Conservation (phyloP, 2,888 invertebrate genomes). For the Cenopis cana region DNA sequence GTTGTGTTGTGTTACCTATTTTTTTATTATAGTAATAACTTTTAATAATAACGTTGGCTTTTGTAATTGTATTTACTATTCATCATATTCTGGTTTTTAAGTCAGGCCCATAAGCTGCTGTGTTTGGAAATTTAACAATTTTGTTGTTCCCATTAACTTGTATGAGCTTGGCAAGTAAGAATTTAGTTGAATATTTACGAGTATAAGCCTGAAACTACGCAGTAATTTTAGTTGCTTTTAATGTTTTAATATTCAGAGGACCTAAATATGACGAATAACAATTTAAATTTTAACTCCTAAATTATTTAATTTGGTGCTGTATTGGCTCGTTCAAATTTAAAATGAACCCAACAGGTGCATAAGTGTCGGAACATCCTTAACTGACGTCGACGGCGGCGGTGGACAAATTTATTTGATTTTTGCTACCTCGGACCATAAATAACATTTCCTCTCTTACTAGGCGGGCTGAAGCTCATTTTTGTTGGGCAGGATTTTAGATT, state of each 20-base stretch:
- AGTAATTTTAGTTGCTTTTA: too few relatives aligned
- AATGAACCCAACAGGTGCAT: neutral
- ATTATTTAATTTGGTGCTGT: neutral
- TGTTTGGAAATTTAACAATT: slow-evolving; percentile 14
- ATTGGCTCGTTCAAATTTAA: too few relatives aligned
- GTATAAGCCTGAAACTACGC: neutral
- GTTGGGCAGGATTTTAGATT: too few relatives aligned
- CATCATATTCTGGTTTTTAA: neutral
- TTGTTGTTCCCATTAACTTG: slow-evolving; percentile 17
- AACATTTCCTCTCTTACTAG: neutral
- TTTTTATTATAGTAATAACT: too few relatives aligned
- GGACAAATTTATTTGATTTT: neutral
- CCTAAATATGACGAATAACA: neutral
- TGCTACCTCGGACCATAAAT: neutral
- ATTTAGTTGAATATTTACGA: neutral
- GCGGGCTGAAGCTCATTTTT: too few relatives aligned
- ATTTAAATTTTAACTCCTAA: neutral
- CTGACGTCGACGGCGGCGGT: neutral
- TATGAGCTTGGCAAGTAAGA: neutral
- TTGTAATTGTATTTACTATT: slow-evolving; percentile 4
- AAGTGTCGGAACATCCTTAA: neutral
- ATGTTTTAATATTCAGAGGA: neutral
- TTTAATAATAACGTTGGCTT: neutral
- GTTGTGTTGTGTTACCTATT: too few relatives aligned
- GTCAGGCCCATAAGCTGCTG: slow-evolving; percentile 23